phyloP scores from a whole-genome alignment of 2,113 vertebrate species.

The Poeciliopsis occidentalis region DNA sequence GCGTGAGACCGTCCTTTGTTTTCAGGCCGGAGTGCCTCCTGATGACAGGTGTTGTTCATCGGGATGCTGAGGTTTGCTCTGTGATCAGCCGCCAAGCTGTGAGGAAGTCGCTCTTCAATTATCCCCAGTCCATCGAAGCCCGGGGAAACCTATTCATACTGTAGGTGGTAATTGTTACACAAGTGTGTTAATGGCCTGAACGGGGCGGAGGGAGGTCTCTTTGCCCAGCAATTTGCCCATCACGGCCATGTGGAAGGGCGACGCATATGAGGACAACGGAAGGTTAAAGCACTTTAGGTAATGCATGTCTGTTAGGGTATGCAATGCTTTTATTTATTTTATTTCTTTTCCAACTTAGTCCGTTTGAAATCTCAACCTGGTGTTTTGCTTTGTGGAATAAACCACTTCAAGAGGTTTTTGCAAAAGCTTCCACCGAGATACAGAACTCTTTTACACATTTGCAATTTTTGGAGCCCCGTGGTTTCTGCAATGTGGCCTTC shows the following conservation, averaged over 20 bases:
- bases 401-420: background rate
- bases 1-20: conserved; percentile 42
- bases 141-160: conserved; percentile 43
- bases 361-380: background rate
- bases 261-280: background rate
- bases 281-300: background rate
- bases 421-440: background rate
- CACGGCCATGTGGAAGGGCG: background rate
- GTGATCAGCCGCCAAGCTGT: conserved; percentile 55
- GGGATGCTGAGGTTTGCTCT: conserved; percentile 46
- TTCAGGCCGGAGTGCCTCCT: conserved; percentile 16
- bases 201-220: conserved; percentile 20
- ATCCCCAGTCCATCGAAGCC: conserved; percentile 42
- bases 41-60: conserved; percentile 58
- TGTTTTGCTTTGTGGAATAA: background rate
- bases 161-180: conserved; percentile 67
- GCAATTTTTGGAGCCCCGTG: background rate
- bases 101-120: conserved; percentile 60
- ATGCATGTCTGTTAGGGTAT: background rate
- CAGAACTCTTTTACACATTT: background rate
- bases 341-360: background rate
- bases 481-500: background rate
- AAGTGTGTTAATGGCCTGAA: conserved; percentile 61
- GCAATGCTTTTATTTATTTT: no score
- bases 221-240: conserved; percentile 1